These are phyloP conservation scores for Drosophila rubida DNA, from an alignment of 2,888 invertebrate genomes.

Conservation along the genomic window DNA sequence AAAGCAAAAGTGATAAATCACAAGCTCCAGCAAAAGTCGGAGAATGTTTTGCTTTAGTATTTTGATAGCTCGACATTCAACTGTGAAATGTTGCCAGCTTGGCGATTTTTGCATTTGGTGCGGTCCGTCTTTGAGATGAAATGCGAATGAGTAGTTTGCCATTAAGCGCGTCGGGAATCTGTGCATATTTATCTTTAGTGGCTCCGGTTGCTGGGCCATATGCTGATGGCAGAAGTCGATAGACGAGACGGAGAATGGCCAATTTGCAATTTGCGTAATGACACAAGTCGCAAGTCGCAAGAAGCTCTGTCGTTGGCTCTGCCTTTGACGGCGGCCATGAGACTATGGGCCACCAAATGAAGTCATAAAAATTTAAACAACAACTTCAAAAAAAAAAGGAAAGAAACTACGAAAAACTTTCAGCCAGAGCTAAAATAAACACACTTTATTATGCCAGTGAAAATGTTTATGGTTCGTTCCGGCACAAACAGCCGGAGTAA, in stretches of 20 bases:
- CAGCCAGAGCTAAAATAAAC: constrained; percentile 62
- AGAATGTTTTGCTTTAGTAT: background rate
- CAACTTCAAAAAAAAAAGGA: constrained; percentile 38
- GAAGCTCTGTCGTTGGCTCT: constrained; percentile 20
- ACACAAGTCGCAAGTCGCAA: constrained; percentile 45
- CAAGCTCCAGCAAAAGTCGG: background rate
- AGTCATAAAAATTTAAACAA: constrained; percentile 72
- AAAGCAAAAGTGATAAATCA: background rate
- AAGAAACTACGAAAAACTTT: constrained; percentile 58
- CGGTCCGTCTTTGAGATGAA: background rate
- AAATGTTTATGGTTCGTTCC: constrained; percentile 68
- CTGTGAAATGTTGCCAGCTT: background rate
- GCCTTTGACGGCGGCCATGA: constrained; percentile 22
- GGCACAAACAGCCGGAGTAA: constrained; percentile 12
- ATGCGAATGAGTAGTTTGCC: constrained; percentile 5
- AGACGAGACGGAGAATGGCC: constrained; percentile 55
- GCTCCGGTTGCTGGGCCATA: constrained; percentile 29
- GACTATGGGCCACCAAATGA: constrained; percentile 57
- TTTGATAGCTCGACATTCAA: background rate
- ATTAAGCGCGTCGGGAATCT: constrained; percentile 37
- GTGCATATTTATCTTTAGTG: constrained; percentile 53
- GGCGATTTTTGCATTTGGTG: background rate
- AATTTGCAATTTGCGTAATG: constrained; percentile 73
- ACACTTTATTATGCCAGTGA: constrained; percentile 70
- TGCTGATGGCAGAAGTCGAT: constrained; percentile 56